Conservation (phyloP, 2,888 invertebrate genomes). For the Tuta absoluta region DNA sequence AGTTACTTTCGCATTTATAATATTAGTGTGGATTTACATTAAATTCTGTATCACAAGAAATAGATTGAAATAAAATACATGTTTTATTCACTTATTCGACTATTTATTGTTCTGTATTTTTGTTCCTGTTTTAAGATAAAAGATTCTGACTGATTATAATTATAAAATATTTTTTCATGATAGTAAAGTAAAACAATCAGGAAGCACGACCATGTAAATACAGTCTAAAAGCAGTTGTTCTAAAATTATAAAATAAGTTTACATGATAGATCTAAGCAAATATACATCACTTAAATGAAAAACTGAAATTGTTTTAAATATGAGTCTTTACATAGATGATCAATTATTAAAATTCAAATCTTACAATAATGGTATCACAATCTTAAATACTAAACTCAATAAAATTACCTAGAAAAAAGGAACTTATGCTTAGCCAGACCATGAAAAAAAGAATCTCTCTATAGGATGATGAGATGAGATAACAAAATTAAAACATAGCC, state of each 20-base stretch:
- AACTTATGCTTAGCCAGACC: conserved; percentile 76
- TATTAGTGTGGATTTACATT: too few relatives aligned
- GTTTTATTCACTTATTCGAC: conserved; percentile 64
- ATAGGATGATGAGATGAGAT: conserved; percentile 46
- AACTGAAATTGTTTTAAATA: conserved; percentile 43
- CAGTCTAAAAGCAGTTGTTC: conserved; percentile 45
- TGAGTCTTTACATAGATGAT: conserved; percentile 58
- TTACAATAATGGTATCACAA: conserved; percentile 79
- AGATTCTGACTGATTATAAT: conserved; percentile 34
- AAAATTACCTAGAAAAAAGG: conserved; percentile 66
- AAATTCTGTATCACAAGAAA: too few relatives aligned
- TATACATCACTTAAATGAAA: conserved; percentile 52
- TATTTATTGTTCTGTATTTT: conserved; percentile 67
- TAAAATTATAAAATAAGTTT: conserved; percentile 60
- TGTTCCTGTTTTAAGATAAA: conserved; percentile 52
- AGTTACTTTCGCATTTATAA: too few relatives aligned
- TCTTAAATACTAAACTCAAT: conserved; percentile 71
- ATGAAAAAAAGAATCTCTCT: conserved; percentile 61
- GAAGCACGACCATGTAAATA: conserved; percentile 50
- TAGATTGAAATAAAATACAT: conserved; percentile 61
- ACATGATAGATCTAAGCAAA: conserved; percentile 59
- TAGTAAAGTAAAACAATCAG: conserved; percentile 49
- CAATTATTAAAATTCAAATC: conserved; percentile 61
- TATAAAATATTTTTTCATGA: conserved; percentile 41
- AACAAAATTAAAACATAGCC: conserved; percentile 52